phyloP scores from a whole-genome alignment of 2,888 invertebrate genomes.

The Lingula anatina region DNA sequence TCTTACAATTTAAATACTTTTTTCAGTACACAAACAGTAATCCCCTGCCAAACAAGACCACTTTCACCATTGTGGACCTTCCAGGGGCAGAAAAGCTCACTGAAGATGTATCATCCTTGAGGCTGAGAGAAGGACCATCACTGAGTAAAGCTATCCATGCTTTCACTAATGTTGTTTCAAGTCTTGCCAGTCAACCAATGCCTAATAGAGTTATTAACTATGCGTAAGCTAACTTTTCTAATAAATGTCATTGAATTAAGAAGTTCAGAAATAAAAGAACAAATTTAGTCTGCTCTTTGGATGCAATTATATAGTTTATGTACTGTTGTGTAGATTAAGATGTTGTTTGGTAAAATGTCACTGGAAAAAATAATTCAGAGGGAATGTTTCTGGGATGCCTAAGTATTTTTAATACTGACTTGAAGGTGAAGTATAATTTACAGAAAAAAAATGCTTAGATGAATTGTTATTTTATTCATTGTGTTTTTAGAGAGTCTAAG shows the following conservation, averaged over 20 bases:
- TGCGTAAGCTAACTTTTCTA: conserved; percentile 26
- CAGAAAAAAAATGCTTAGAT: no score
- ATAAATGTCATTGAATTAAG: no score
- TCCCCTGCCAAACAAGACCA: conserved; percentile 32
- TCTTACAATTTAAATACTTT: background rate
- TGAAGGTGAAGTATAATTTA: no score
- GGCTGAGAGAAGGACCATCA: conserved; percentile 32
- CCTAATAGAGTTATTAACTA: conserved; percentile 43
- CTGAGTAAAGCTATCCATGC: conserved; percentile 33
- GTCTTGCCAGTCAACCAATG: conserved; percentile 33
- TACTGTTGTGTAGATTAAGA: no score
- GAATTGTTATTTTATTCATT: no score
- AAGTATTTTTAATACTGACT: no score
- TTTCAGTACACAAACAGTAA: conserved; percentile 32
- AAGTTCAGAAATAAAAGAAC: no score
- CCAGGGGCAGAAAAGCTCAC: conserved; percentile 41
- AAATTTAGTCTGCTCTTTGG: no score
- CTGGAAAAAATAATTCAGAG: no score
- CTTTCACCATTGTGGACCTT: conserved; percentile 39
- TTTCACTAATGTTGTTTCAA: conserved; percentile 31
- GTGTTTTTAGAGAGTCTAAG: conserved; percentile 34
- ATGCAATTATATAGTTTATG: no score
- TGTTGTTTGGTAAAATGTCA: no score
- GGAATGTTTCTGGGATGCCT: no score
- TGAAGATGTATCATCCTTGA: conserved; percentile 23